These are phyloP conservation scores for Monochamus alternatus DNA, from an alignment of 2,888 invertebrate species.

Conservation along the genomic window DNA sequence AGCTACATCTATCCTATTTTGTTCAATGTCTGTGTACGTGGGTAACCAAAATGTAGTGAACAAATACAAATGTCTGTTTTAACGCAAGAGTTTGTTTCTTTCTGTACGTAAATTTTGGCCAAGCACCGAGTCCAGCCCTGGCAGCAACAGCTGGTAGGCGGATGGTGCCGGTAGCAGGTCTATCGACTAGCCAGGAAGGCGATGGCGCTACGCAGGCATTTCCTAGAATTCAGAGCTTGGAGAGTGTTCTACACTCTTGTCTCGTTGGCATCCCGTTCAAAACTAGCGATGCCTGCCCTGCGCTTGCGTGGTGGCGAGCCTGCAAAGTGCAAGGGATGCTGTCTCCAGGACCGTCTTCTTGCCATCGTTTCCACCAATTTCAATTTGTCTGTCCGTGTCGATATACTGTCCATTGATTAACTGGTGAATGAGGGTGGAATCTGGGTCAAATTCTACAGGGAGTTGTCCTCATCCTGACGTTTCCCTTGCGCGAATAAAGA, in stretches of 20 bases:
- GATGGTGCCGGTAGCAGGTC: not conserved
- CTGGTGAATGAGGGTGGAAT: no score
- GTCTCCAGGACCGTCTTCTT: not conserved
- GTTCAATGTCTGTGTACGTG: no score
- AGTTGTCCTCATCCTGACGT: no score
- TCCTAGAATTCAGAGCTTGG: slow-evolving; percentile 5
- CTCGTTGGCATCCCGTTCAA: not conserved
- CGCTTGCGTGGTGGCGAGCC: slow-evolving; percentile 1
- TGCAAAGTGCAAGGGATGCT: slow-evolving; percentile 32
- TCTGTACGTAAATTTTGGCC: not conserved
- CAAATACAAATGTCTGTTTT: no score
- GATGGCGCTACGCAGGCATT: slow-evolving; percentile 22
- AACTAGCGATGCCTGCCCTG: not conserved
- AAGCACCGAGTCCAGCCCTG: not conserved
- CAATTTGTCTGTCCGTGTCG: not conserved
- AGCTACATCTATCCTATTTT: no score
- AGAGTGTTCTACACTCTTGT: no score
- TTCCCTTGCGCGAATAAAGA: no score
- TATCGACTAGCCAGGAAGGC: slow-evolving; percentile 17
- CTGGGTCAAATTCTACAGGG: no score
- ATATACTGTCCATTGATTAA: not conserved
- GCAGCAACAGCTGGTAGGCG: slow-evolving; percentile 19
- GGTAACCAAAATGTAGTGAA: no score
- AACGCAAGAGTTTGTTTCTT: no score
- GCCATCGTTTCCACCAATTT: not conserved